phyloP scores from a whole-genome alignment of 2,888 invertebrate genomes.

The Cheilosia variabilis region DNA sequence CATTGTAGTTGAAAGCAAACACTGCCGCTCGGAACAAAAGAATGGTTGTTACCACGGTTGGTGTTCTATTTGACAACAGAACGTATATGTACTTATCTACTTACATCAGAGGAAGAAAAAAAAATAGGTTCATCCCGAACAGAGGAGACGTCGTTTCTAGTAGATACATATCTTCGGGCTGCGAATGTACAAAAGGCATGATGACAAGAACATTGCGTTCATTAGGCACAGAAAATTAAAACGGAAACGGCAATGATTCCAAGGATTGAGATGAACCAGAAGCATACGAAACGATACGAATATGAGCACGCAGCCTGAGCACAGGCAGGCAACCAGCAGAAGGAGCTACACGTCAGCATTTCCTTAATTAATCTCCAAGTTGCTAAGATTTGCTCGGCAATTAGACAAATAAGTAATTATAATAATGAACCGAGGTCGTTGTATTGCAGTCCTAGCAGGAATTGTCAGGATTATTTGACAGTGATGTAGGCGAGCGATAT shows the following conservation, averaged over 20 bases:
- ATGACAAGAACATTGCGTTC: constrained; percentile 73
- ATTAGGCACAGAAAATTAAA: constrained; percentile 74
- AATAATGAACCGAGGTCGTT: constrained; percentile 62
- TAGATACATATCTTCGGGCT: constrained; percentile 64
- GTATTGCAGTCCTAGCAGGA: constrained; percentile 41
- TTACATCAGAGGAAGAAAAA: constrained; percentile 39
- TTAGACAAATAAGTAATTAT: constrained; percentile 75
- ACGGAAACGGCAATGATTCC: constrained; percentile 72
- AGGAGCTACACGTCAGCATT: constrained; percentile 24
- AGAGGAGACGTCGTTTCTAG: constrained; percentile 42
- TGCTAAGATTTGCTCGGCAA: constrained; percentile 73
- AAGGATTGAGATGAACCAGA: constrained; percentile 68
- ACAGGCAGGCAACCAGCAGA: not conserved
- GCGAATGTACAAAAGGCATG: constrained; percentile 63
- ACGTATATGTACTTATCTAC: constrained; percentile 29
- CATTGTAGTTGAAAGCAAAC: constrained; percentile 70
- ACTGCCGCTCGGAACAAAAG: constrained; percentile 63
- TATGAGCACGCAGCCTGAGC: not conserved
- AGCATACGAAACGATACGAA: constrained; percentile 17
- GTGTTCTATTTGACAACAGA: constrained; percentile 64
- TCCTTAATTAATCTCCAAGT: constrained; percentile 73
- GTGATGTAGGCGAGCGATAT: constrained; percentile 35
- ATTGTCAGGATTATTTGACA: constrained; percentile 62
- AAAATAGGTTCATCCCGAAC: constrained; percentile 56
- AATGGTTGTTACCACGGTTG: constrained; percentile 63